Evolutionary conservation across 2,888 invertebrate genomes (phyloP).

Genomic region (Penaeus monodon): DNA sequence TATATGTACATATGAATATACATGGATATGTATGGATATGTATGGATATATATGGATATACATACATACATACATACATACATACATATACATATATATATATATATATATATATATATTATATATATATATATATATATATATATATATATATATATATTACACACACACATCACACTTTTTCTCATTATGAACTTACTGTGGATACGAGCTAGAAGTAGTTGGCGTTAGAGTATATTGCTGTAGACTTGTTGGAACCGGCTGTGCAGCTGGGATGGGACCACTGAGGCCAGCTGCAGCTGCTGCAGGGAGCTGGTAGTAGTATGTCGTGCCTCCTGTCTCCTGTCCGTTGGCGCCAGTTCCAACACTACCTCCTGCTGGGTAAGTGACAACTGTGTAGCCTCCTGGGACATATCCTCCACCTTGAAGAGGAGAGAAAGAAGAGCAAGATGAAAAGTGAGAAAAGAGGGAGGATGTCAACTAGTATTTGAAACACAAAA

Average conservation of each 20-base stretch:
- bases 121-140: not conserved
- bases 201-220: conserved; percentile 49
- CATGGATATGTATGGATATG: no score
- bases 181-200: conserved; percentile 32
- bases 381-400: conserved; percentile 55
- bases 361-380: conserved; percentile 42
- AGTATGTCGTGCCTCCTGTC: conserved; percentile 48
- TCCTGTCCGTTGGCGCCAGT: conserved; percentile 39
- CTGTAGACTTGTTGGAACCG: conserved; percentile 45
- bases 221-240: conserved; percentile 54
- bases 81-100: no score
- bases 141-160: no score
- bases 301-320: conserved; percentile 48
- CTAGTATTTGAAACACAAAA: no score
- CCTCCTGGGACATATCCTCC: conserved; percentile 55
- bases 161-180: not conserved
- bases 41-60: no score
- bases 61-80: no score
- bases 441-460: not conserved
- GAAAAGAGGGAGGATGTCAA: no score
- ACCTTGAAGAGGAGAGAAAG: conserved; percentile 17
- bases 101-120: no score
- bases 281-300: conserved; percentile 11
- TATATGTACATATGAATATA: no score
- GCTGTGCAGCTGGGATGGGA: conserved; percentile 47